Evolutionary conservation across 2,888 invertebrate genomes (phyloP).

Genomic region (Xestobium rufovillosum): DNA sequence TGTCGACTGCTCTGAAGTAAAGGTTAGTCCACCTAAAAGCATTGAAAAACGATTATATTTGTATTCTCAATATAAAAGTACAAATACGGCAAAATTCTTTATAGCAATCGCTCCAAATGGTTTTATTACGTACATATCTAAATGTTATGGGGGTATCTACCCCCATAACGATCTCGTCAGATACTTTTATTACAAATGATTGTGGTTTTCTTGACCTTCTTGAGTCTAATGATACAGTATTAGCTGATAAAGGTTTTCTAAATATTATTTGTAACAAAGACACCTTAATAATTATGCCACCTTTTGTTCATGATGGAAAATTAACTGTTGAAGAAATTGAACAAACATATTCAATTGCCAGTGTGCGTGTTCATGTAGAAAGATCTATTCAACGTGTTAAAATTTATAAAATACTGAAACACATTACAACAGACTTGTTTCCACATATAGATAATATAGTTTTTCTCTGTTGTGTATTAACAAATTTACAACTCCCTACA

Average conservation of each 20-base stretch:
- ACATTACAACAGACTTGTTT: neutral
- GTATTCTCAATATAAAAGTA: constrained; percentile 9
- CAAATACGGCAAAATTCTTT: constrained; percentile 9
- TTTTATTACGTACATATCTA: constrained; percentile 5
- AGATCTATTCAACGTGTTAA: neutral
- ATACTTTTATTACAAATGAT: constrained; percentile 10
- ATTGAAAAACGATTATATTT: constrained; percentile 5
- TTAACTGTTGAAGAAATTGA: constrained; percentile 7
- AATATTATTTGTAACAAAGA: constrained; percentile 1
- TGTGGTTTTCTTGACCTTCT: neutral
- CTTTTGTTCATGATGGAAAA: constrained; percentile 6
- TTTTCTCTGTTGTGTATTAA: constrained; percentile 7
- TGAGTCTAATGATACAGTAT: neutral
- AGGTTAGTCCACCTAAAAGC: constrained; percentile 1
- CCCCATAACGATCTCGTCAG: constrained; percentile 11
- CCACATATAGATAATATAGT: neutral
- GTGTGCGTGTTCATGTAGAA: constrained; percentile 8
- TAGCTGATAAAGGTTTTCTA: constrained; percentile 6
- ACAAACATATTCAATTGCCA: constrained; percentile 8
- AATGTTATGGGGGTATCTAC: constrained; percentile 10
- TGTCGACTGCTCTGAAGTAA: constrained; percentile 14
- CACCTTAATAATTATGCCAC: constrained; percentile 5
- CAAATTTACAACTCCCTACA: constrained; percentile 7
- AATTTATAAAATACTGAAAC: neutral
- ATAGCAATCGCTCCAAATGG: no score